Base-by-base conservation (phyloP, 1,140 invertebrate genomes). In the Colletes latitarsis region DNA sequence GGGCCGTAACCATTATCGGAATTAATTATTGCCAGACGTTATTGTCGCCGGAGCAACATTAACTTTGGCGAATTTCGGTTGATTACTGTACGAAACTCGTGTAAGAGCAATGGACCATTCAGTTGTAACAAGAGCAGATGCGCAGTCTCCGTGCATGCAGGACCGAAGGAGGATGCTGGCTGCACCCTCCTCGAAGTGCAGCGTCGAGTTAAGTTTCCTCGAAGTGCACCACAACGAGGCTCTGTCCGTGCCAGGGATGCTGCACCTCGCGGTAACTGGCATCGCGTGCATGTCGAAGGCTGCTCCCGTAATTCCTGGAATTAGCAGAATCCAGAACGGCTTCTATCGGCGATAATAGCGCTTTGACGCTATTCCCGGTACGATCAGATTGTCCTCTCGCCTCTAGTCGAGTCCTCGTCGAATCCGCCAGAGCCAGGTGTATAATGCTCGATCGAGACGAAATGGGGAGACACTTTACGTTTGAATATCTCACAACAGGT, bases 321-420 rank as follows among this genome's bases (percentile, higher is more conserved):
- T 86, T 86, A 86, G 81, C 85, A 86, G 85, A 86, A 86, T 86
- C 74, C 73, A 57, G 74, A 78, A 82, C 80, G 53, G 80, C 62
- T 80, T 84, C 77, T 75, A 75, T 68, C 67, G 79, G 52, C 83
- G 82, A 84, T 67, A 67, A 67, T 84, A 83, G 82, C 74, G 84
- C 82, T 85, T 85, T 84, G 69, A 84, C 84, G 84, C 84, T 85
- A 85, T 85, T 85, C 84, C 79, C 66, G 74, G 60, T 82, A 86
- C 83, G 84, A 78, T 78, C 46, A 77, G 46, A 82, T 66, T 49
- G 39, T 76, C 71, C 57, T 53, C 66, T 77, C 69, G 55, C 52
- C 68, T 46, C 14, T n/a, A 17, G n/a, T 30, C 17, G 14, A 30
- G 12, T 53, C 53, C 14, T 19, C 15, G 46, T 70, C 49, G 39